Percentiles rank a stretch among this genome's conserved stretches.
phyloP scores from a whole-genome alignment of 2,113 vertebrate genomes.

The Uria lomvia region DNA sequence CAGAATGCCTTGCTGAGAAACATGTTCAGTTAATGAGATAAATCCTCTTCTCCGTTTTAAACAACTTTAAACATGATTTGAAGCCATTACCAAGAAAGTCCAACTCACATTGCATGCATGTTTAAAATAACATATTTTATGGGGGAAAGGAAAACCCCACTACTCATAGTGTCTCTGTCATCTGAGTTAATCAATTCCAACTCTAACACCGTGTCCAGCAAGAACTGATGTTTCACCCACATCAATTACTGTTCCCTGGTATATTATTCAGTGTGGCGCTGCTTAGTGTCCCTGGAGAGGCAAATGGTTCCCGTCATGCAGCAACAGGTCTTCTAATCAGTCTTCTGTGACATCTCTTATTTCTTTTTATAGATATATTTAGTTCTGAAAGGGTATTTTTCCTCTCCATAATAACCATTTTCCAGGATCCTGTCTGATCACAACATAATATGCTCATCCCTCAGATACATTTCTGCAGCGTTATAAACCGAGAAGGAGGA shows the following conservation, averaged over 20 bases:
- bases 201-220: neutral
- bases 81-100: neutral
- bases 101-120: neutral
- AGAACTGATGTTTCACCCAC: neutral
- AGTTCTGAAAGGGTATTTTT: neutral
- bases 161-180: neutral
- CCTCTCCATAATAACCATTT: neutral
- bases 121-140: neutral
- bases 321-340: neutral
- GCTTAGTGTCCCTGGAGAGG: neutral
- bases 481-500: neutral
- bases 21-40: neutral
- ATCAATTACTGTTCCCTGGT: neutral
- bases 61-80: neutral
- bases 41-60: neutral
- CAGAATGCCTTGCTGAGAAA: neutral
- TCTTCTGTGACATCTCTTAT: neutral
- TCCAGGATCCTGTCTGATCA: neutral
- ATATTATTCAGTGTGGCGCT: neutral
- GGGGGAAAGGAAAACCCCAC: neutral
- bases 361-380: neutral
- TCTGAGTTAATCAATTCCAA: neutral
- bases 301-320: neutral
- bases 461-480: neutral
- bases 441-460: neutral